Conservation (phyloP, 1,140 invertebrate species). For the Sminthurides bifidus region DNA sequence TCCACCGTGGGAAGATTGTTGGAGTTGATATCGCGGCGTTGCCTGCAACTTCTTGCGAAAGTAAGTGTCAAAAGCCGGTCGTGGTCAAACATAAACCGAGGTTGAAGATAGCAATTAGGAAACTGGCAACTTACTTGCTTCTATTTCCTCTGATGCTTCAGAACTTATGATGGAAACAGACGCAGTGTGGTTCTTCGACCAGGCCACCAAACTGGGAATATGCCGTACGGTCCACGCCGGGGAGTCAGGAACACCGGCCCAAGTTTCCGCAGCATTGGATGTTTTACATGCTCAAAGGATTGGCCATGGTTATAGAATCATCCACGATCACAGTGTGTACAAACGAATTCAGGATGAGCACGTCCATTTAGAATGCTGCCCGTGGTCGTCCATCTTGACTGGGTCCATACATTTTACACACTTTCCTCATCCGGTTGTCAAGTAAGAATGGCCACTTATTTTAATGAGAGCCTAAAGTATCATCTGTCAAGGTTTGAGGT, state of each 20-base stretch:
- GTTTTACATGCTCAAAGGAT: constrained; percentile 44
- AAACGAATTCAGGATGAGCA: constrained; percentile 34
- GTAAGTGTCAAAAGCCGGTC: neutral
- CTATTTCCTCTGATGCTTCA: neutral
- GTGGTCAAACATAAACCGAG: too few species aligned
- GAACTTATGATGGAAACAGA: constrained; percentile 20
- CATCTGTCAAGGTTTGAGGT: neutral
- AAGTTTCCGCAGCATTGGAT: constrained; percentile 42
- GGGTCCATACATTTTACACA: constrained; percentile 37
- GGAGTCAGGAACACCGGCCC: constrained; percentile 41
- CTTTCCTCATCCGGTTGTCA: constrained; percentile 37
- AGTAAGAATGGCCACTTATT: constrained; percentile 26
- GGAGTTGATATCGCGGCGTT: constrained; percentile 47
- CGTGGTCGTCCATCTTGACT: constrained; percentile 46
- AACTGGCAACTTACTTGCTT: too few species aligned
- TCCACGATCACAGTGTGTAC: constrained; percentile 43
- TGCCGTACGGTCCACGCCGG: constrained; percentile 49
- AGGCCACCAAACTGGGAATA: constrained; percentile 40
- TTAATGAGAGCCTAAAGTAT: neutral
- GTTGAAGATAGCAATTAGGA: too few species aligned
- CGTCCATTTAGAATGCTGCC: constrained; percentile 48
- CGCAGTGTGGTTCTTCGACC: constrained; percentile 35
- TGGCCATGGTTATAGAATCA: constrained; percentile 49
- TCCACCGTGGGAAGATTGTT: constrained; percentile 43
- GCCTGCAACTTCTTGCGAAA: constrained; percentile 5